phyloP scores from a whole-genome alignment of 2,888 invertebrate species.

The Emesis furor region DNA sequence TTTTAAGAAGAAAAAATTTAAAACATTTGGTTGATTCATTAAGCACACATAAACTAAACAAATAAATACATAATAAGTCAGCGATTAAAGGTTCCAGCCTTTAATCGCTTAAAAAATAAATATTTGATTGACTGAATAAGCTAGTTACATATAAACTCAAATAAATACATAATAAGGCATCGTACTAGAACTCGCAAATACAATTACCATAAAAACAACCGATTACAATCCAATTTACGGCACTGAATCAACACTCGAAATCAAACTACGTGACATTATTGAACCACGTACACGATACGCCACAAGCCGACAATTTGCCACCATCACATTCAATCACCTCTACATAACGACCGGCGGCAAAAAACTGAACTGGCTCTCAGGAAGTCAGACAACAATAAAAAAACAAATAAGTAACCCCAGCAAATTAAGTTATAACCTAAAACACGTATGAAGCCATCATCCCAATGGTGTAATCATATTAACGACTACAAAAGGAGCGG shows the following conservation, averaged over 20 bases:
- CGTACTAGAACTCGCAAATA: slow-evolving; percentile 6
- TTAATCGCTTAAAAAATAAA: no score
- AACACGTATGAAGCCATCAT: slow-evolving; percentile 92
- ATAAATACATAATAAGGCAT: neutral
- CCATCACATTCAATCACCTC: slow-evolving; percentile 91
- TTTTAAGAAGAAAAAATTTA: no score
- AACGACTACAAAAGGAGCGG: slow-evolving; percentile 92
- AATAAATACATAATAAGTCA: no score
- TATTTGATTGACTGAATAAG: no score
- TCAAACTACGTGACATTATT: slow-evolving; percentile 83
- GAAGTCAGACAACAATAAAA: slow-evolving; percentile 90
- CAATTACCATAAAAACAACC: slow-evolving; percentile 76
- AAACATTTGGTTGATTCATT: no score
- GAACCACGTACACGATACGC: slow-evolving; percentile 65
- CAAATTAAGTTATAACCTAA: slow-evolving; percentile 92
- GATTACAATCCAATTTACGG: slow-evolving; percentile 84
- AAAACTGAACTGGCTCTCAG: slow-evolving; percentile 89
- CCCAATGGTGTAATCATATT: slow-evolving; percentile 92
- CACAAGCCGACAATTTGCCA: slow-evolving; percentile 84
- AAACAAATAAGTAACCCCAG: slow-evolving; percentile 90
- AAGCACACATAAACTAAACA: no score
- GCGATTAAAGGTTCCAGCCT: no score
- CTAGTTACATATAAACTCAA: neutral
- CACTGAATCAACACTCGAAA: slow-evolving; percentile 83
- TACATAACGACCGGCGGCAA: slow-evolving; percentile 88